Conservation (phyloP, 2,888 invertebrate genomes). For the Tortrix viridana region DNA sequence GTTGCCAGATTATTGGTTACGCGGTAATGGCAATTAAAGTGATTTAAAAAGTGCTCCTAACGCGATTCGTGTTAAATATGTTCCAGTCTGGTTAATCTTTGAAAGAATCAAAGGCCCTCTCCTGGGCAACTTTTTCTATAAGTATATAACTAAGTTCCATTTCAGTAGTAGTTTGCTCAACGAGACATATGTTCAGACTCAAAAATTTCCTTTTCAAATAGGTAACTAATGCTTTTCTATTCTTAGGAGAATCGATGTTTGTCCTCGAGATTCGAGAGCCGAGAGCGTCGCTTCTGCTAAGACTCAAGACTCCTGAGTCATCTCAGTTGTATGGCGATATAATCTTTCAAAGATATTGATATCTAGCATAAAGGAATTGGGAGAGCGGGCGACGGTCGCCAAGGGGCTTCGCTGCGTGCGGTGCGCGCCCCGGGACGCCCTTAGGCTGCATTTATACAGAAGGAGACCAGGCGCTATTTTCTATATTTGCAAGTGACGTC, state of each 20-base stretch:
- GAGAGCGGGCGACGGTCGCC: slow-evolving; percentile 23
- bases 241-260: too few relatives aligned
- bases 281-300: too few relatives aligned
- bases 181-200: too few relatives aligned
- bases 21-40: slow-evolving; percentile 56
- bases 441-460: neutral
- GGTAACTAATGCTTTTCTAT: too few relatives aligned
- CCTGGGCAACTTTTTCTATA: neutral
- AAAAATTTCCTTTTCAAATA: too few relatives aligned
- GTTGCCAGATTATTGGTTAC: slow-evolving; percentile 64
- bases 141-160: neutral
- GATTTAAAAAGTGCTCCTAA: slow-evolving; percentile 29
- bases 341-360: slow-evolving; percentile 33
- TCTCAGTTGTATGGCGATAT: slow-evolving; percentile 16
- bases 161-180: neutral
- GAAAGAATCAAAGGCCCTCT: slow-evolving; percentile 9
- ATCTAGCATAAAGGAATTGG: slow-evolving; percentile 33
- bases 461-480: neutral
- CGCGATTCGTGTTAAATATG: slow-evolving; percentile 13
- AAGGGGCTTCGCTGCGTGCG: slow-evolving; percentile 31
- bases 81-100: neutral
- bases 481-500: neutral
- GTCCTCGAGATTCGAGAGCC: too few relatives aligned
- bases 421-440: slow-evolving; percentile 29
- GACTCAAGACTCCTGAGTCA: slow-evolving; percentile 9